Percentiles rank a stretch among this genome's conserved stretches.
Evolutionary conservation across 2,888 invertebrate genomes (phyloP).

Genomic region (Cephus spinipes): DNA sequence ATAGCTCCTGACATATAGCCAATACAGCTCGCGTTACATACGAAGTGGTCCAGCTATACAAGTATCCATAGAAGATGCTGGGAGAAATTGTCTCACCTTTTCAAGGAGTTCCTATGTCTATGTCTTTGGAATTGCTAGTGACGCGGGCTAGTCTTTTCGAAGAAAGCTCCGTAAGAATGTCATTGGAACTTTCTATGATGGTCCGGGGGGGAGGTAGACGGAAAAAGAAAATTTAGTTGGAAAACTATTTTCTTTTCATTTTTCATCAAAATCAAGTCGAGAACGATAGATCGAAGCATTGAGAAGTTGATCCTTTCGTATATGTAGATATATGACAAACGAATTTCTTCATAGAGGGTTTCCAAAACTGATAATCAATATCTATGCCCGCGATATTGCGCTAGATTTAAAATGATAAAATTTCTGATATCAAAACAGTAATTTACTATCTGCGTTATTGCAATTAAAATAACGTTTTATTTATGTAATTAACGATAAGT

Average conservation of each 20-base stretch:
- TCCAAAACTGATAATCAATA: neutral
- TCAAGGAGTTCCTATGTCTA: neutral
- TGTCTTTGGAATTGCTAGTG: neutral
- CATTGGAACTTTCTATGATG: neutral
- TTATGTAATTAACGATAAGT: too few relatives aligned
- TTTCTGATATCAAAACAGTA: neutral
- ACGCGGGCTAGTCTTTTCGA: neutral
- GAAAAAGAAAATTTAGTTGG: neutral
- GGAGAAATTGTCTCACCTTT: constrained; percentile 1
- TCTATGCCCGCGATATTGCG: neutral
- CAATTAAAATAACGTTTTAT: too few relatives aligned
- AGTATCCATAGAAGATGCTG: constrained; percentile 3
- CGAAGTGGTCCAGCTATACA: neutral
- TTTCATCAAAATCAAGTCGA: neutral
- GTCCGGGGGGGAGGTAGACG: rapidly evolving
- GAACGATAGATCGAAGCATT: neutral
- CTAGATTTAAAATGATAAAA: neutral
- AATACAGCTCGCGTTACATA: neutral
- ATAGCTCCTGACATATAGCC: neutral
- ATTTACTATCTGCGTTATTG: too few relatives aligned
- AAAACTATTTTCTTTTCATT: neutral
- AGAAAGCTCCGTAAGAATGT: neutral
- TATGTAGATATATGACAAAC: neutral
- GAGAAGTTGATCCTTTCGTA: neutral
- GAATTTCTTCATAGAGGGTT: neutral